A percentile compares a stretch with the other conserved stretches of the same genome.
Conservation (phyloP, 2,113 vertebrate species). For the Lichenostomus cassidix region DNA sequence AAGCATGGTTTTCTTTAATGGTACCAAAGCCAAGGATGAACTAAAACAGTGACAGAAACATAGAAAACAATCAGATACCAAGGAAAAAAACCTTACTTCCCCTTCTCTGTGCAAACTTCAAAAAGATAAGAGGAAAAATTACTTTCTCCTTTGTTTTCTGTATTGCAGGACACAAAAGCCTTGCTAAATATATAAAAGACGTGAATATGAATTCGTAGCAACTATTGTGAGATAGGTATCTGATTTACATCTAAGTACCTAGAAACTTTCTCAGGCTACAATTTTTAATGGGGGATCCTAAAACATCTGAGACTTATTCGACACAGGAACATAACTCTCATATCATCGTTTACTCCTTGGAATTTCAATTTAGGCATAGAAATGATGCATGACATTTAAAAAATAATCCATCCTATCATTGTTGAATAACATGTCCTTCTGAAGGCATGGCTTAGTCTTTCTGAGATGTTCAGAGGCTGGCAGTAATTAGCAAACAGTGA, state of each 20-base stretch:
- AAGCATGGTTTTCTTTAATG: slow-evolving; percentile 38
- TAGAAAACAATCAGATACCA: not conserved
- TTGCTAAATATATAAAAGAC: not conserved
- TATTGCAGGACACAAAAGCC: not conserved
- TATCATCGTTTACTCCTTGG: not conserved
- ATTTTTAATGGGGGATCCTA: not conserved
- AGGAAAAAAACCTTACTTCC: not conserved
- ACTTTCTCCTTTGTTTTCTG: not conserved
- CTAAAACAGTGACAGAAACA: not conserved
- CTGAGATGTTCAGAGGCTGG: not conserved
- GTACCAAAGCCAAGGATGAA: slow-evolving; percentile 15
- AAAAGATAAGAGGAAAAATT: not conserved
- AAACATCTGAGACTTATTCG: not conserved
- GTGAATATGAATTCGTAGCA: not conserved
- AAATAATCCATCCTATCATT: not conserved
- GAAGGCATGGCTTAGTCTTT: not conserved
- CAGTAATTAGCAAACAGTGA: not conserved
- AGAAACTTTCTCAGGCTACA: not conserved
- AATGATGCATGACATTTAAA: not conserved
- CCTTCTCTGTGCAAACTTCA: not conserved
- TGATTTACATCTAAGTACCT: not conserved
- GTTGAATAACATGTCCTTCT: not conserved
- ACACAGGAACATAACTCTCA: not conserved
- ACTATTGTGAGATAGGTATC: not conserved
- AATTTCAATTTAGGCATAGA: not conserved